These are phyloP conservation scores for Dendronephthya gigantea DNA, from an alignment of 64 coral and sea anemone genomes.

Conservation along the genomic window DNA sequence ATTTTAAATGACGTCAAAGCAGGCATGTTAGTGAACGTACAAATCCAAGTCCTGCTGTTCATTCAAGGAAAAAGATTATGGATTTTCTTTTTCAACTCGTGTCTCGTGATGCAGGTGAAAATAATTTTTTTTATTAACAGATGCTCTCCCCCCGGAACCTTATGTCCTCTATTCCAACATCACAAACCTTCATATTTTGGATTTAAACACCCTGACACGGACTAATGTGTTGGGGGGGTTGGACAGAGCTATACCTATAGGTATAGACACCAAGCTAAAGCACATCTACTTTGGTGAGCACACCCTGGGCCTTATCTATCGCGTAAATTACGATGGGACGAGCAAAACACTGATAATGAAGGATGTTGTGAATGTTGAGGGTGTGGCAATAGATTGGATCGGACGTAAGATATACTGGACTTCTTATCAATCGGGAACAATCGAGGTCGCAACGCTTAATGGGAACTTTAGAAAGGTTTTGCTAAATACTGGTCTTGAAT, in stretches of 20 bases:
- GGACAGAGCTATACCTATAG: conserved; percentile 10
- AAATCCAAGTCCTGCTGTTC: too few species aligned
- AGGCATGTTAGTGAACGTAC: too few species aligned
- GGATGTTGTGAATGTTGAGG: conserved; percentile 27
- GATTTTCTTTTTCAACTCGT: too few species aligned
- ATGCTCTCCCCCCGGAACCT: neutral
- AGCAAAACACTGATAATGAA: conserved; percentile 43
- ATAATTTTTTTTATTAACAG: neutral
- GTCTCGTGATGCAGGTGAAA: too few species aligned
- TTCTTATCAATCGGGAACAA: conserved; percentile 50
- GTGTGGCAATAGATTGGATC: conserved; percentile 88
- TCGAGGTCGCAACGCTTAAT: conserved; percentile 67
- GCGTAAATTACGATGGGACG: conserved; percentile 60
- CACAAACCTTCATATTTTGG: neutral
- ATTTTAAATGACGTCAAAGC: too few species aligned
- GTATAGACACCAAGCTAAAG: conserved; percentile 54
- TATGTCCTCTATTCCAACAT: neutral
- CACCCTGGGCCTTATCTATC: conserved; percentile 46
- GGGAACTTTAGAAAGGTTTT: conserved; percentile 55
- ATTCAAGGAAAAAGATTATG: too few species aligned
- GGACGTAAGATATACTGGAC: conserved; percentile 96
- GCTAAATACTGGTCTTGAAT: conserved; percentile 43
- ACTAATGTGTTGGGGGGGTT: neutral
- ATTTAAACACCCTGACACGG: neutral
- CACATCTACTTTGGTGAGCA: conserved; percentile 85